These are phyloP conservation scores for Zoanthus gigantus DNA, from an alignment of 92 coral and sea anemone genomes.

Conservation along the genomic window DNA sequence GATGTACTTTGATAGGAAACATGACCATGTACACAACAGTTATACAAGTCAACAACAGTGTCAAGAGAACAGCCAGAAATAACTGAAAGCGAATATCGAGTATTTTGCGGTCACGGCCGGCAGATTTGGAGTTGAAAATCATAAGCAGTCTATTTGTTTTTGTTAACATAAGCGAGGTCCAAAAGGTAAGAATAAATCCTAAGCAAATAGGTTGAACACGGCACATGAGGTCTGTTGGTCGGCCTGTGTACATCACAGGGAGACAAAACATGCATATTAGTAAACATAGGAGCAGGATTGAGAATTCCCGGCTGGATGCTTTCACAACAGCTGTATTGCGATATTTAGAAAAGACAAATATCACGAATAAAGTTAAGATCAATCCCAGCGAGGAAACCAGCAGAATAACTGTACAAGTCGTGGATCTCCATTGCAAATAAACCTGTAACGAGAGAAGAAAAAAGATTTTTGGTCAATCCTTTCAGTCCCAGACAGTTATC, in stretches of 20 bases:
- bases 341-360: slow-evolving; percentile 73
- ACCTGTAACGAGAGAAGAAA: slow-evolving; percentile 19
- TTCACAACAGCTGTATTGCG: slow-evolving; percentile 91
- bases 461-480: not conserved
- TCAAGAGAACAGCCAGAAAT: slow-evolving; percentile 70
- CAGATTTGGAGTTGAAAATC: slow-evolving; percentile 83
- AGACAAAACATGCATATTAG: slow-evolving; percentile 79
- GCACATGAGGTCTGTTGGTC: slow-evolving; percentile 72
- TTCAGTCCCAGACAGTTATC: no score
- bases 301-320: slow-evolving; percentile 91
- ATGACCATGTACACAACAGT: slow-evolving; percentile 66
- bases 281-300: slow-evolving; percentile 75
- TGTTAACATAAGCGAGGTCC: slow-evolving; percentile 91
- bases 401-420: slow-evolving; percentile 69
- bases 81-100: slow-evolving; percentile 80
- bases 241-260: slow-evolving; percentile 78
- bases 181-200: slow-evolving; percentile 81
- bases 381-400: slow-evolving; percentile 72
- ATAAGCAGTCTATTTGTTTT: slow-evolving; percentile 89
- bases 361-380: slow-evolving; percentile 71
- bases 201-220: slow-evolving; percentile 79
- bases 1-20: slow-evolving; percentile 79
- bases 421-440: slow-evolving; percentile 78
- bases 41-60: slow-evolving; percentile 42
- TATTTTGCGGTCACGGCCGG: slow-evolving; percentile 66